Conservation (phyloP, 2,113 vertebrate genomes). For the Rhabdomys dilectus region DNA sequence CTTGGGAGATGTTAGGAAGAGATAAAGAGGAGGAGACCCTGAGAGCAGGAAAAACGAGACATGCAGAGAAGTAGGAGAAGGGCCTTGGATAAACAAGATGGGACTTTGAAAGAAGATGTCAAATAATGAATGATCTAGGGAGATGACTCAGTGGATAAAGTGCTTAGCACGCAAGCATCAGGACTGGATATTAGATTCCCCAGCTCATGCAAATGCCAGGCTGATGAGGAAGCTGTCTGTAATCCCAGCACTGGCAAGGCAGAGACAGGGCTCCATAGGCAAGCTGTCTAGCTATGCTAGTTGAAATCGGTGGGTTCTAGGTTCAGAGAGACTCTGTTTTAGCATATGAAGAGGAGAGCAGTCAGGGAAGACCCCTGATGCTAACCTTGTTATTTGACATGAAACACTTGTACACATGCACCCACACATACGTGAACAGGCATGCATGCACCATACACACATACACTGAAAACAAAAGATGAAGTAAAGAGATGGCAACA, state of each 20-base stretch:
- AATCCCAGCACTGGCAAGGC: not conserved
- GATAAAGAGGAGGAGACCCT: constrained; percentile 18
- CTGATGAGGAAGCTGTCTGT: not conserved
- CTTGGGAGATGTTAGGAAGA: not conserved
- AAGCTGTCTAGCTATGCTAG: not conserved
- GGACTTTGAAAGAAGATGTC: not conserved
- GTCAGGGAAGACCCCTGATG: not conserved
- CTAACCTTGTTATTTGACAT: not conserved
- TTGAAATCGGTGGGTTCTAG: not conserved
- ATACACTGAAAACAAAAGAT: not conserved
- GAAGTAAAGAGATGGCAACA: not conserved
- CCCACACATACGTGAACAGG: not conserved
- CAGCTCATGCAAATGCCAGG: not conserved
- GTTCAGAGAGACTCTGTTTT: not conserved
- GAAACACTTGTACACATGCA: not conserved
- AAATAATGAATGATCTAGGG: not conserved
- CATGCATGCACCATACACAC: not conserved
- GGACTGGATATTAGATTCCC: too few species aligned
- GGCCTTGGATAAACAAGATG: not conserved
- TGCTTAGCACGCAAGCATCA: not conserved
- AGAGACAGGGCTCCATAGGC: not conserved
- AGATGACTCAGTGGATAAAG: not conserved
- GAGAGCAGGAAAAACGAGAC: constrained; percentile 9
- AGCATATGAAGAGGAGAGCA: not conserved
- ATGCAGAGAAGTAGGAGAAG: not conserved